Percentiles rank a stretch among this genome's conserved stretches.
These are phyloP conservation scores for Menidia menidia DNA, from an alignment of 2,797 vertebrate species.

Conservation along the genomic window DNA sequence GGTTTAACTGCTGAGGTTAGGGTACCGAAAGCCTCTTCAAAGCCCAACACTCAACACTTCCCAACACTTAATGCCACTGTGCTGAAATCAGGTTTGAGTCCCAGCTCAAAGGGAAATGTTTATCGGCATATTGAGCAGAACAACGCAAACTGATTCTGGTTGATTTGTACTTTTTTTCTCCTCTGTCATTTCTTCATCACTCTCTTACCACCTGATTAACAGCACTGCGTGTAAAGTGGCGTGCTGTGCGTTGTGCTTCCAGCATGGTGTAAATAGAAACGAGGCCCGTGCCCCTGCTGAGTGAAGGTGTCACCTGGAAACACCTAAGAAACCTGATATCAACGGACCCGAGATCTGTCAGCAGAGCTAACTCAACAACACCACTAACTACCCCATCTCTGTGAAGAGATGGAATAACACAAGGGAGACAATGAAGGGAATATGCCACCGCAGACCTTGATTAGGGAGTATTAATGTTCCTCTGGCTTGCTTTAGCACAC, in stretches of 20 bases:
- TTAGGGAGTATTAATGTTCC: constrained; percentile 79
- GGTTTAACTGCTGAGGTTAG: constrained; percentile 25
- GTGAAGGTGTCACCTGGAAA: constrained; percentile 8
- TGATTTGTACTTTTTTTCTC: constrained; percentile 24
- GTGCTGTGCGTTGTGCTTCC: background rate
- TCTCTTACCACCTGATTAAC: constrained; percentile 21
- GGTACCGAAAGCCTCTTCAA: constrained; percentile 36
- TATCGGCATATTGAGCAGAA: constrained; percentile 3
- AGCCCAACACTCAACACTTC: constrained; percentile 14
- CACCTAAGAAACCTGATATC: constrained; percentile 19
- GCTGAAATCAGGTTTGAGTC: constrained; percentile 28
- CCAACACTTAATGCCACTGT: constrained; percentile 7
- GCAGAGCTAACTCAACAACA: constrained; percentile 16
- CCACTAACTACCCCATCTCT: constrained; percentile 21
- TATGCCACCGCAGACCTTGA: constrained; percentile 76
- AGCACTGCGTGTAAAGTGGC: background rate
- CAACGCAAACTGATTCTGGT: constrained; percentile 11
- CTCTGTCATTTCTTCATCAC: background rate
- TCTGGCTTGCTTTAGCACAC: constrained; percentile 77
- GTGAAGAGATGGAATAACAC: constrained; percentile 65
- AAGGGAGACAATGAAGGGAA: constrained; percentile 65
- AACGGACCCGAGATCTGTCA: constrained; percentile 3
- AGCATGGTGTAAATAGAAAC: background rate
- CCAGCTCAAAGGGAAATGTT: constrained; percentile 6
- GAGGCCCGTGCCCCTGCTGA: constrained; percentile 1